phyloP scores from a whole-genome alignment of 2,113 vertebrate species.

The Athene noctua region DNA sequence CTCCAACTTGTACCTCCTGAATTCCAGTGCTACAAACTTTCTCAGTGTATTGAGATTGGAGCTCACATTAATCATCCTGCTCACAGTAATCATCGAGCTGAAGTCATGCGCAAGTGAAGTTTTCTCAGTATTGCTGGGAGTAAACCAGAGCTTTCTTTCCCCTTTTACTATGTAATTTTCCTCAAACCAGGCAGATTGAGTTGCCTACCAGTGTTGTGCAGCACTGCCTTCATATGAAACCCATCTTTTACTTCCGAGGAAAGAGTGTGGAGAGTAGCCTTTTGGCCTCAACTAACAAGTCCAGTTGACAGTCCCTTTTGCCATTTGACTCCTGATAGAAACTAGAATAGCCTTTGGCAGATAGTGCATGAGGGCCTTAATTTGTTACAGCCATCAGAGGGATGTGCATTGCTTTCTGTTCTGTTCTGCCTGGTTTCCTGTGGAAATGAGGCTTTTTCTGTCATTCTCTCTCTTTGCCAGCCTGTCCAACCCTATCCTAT shows the following conservation, averaged over 20 bases:
- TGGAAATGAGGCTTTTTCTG: slow-evolving; percentile 4
- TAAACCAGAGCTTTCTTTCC: background rate
- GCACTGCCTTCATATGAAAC: background rate
- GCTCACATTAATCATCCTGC: background rate
- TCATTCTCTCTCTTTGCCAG: background rate
- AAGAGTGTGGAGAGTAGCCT: background rate
- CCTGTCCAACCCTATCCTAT: background rate
- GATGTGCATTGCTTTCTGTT: background rate
- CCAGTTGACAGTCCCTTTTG: background rate
- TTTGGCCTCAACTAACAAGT: background rate
- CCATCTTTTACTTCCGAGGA: background rate
- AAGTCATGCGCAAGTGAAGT: background rate
- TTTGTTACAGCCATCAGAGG: background rate
- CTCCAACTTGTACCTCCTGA: background rate
- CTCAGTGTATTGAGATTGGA: background rate
- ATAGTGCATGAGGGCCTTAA: rapidly evolving
- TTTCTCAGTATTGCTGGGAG: background rate
- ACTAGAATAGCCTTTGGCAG: background rate
- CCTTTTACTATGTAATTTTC: background rate
- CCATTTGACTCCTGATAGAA: background rate
- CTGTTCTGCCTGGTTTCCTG: slow-evolving; percentile 12
- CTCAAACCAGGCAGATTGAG: background rate
- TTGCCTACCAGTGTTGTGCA: background rate
- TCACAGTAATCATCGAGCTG: background rate
- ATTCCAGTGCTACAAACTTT: background rate